Percentiles rank a stretch among this genome's conserved stretches.
phyloP scores from a whole-genome alignment of 2,888 invertebrate species.

The Harpalus rufipes region DNA sequence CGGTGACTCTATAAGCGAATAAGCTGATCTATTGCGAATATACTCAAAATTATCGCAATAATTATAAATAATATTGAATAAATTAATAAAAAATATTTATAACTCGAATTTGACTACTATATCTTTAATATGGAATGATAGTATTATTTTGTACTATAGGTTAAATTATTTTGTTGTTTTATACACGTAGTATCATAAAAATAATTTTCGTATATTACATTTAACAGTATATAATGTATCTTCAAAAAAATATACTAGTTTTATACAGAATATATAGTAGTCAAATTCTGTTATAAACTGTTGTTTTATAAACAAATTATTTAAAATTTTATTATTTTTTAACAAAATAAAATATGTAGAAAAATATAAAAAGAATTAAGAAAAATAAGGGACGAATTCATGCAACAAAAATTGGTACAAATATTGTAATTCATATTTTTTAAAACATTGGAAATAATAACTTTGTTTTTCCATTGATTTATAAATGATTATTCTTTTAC shows the following conservation, averaged over 20 bases:
- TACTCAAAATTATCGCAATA: slow-evolving; percentile 14
- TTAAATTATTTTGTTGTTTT: neutral
- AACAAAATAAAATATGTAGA: too few species aligned
- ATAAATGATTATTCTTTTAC: too few species aligned
- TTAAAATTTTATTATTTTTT: too few species aligned
- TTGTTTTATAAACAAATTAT: neutral
- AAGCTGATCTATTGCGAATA: slow-evolving; percentile 60
- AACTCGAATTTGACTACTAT: slow-evolving; percentile 1
- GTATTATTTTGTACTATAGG: slow-evolving; percentile 3
- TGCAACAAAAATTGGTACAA: too few species aligned
- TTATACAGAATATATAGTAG: neutral
- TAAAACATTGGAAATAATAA: too few species aligned
- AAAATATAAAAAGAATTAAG: too few species aligned
- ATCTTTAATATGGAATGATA: slow-evolving; percentile 3
- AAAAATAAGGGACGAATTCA: too few species aligned
- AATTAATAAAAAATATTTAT: neutral
- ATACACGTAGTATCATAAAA: neutral
- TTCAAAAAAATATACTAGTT: neutral
- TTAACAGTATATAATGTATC: neutral
- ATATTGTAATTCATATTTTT: too few species aligned
- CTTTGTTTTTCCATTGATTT: too few species aligned
- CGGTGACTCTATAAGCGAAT: slow-evolving; percentile 61
- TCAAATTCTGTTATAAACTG: slow-evolving; percentile 3
- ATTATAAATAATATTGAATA: neutral
- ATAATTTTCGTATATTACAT: neutral